These are phyloP conservation scores for Temnothorax ravouxi DNA, from an alignment of 2,888 invertebrate genomes.

Conservation along the genomic window DNA sequence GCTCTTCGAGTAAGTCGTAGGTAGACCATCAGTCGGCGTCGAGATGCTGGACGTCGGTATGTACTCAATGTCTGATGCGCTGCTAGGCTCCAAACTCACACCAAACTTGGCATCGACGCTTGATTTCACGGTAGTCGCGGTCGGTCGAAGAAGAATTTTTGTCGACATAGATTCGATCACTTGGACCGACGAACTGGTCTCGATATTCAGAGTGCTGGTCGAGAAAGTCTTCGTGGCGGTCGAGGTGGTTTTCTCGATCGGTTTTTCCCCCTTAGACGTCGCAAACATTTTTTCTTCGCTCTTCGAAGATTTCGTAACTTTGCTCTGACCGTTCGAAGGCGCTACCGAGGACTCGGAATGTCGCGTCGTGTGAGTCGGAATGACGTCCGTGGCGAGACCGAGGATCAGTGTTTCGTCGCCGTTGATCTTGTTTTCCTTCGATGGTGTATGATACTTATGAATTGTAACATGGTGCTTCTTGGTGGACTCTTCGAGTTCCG, in stretches of 20 bases:
- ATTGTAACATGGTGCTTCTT: constrained; percentile 66
- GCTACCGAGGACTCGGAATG: constrained; percentile 67
- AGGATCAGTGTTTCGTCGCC: constrained; percentile 80
- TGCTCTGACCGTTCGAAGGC: constrained; percentile 63
- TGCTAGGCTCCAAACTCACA: constrained; percentile 77
- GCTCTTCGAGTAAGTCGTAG: constrained; percentile 76
- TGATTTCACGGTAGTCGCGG: constrained; percentile 58
- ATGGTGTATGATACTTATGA: constrained; percentile 78
- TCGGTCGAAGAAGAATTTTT: constrained; percentile 73
- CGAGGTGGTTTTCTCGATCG: constrained; percentile 39
- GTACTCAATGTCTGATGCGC: constrained; percentile 64
- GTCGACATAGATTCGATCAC: constrained; percentile 82
- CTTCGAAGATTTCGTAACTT: constrained; percentile 67
- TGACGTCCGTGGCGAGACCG: constrained; percentile 71
- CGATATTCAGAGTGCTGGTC: constrained; percentile 81
- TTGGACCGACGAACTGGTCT: constrained; percentile 83
- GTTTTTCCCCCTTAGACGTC: constrained; percentile 57
- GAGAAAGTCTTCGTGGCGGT: constrained; percentile 59
- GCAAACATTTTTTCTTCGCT: constrained; percentile 36
- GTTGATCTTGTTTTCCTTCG: constrained; percentile 78
- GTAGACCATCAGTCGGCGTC: constrained; percentile 86
- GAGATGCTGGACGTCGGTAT: constrained; percentile 67
- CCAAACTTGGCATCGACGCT: constrained; percentile 53
- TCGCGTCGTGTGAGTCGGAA: constrained; percentile 18
- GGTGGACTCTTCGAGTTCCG: constrained; percentile 56